Evolutionary conservation across 2,113 vertebrate genomes (phyloP).

Genomic region (Hyperoodon ampullatus): DNA sequence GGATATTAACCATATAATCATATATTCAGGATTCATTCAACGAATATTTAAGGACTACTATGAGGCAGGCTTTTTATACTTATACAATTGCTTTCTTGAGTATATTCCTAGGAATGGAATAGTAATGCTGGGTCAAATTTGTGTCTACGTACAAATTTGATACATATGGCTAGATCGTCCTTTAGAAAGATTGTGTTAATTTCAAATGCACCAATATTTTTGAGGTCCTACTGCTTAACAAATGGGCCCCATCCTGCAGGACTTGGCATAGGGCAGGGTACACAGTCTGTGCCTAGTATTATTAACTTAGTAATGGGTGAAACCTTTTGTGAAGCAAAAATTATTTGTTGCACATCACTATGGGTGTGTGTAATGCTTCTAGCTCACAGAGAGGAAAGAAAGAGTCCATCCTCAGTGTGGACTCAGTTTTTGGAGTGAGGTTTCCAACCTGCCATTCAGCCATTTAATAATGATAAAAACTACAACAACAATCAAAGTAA

Average conservation of each 20-base stretch:
- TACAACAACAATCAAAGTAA: rapidly evolving
- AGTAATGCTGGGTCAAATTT: not conserved
- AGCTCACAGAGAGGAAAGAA: not conserved
- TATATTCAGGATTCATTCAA: not conserved
- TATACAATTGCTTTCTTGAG: not conserved
- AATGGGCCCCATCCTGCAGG: too few relatives aligned
- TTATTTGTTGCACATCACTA: rapidly evolving
- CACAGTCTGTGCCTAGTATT: too few relatives aligned
- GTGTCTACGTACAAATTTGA: not conserved
- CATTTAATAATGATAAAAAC: not conserved
- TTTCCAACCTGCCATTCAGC: not conserved
- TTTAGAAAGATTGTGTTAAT: not conserved
- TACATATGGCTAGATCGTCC: not conserved
- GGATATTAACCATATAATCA: not conserved
- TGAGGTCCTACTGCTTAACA: not conserved
- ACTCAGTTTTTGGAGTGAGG: not conserved
- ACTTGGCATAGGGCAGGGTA: not conserved
- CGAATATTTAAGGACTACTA: not conserved
- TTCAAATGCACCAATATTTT: rapidly evolving
- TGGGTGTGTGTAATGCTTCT: not conserved
- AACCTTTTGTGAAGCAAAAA: not conserved
- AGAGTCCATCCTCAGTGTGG: not conserved
- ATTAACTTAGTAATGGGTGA: not conserved
- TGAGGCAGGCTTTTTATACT: not conserved
- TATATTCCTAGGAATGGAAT: not conserved